phyloP scores from a whole-genome alignment of 2,888 invertebrate genomes.

The Caenorhabditis wallacei region DNA sequence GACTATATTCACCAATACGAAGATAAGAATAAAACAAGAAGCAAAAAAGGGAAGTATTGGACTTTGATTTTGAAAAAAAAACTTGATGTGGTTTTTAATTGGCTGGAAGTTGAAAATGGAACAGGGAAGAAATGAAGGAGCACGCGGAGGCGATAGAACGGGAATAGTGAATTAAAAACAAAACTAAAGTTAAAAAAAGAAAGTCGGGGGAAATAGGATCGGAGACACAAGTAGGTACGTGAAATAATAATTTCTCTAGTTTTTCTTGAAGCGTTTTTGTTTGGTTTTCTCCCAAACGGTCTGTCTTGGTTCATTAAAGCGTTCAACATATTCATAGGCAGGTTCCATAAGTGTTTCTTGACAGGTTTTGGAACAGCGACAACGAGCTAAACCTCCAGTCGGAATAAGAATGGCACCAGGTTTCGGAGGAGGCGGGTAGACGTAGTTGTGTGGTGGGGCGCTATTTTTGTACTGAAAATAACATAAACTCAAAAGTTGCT shows the following conservation, averaged over 20 bases:
- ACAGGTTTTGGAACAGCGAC: conserved; percentile 61
- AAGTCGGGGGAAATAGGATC: no score
- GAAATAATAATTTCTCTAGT: conserved; percentile 21
- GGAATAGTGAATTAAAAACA: no score
- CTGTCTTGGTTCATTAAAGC: conserved; percentile 63
- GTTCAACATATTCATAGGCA: conserved; percentile 61
- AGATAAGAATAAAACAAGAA: conserved; percentile 30
- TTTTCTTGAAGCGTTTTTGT: conserved; percentile 64
- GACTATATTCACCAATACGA: neutral
- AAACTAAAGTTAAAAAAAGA: no score
- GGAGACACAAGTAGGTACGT: neutral
- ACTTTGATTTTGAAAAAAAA: neutral
- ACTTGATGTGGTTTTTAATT: neutral
- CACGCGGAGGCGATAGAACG: conserved; percentile 22
- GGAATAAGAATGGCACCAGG: conserved; percentile 60
- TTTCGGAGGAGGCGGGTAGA: conserved; percentile 62
- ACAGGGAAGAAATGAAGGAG: conserved; percentile 18
- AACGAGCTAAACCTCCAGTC: conserved; percentile 58
- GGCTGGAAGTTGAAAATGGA: neutral
- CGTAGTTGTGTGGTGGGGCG: conserved; percentile 53
- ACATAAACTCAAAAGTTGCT: neutral
- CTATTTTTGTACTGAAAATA: conserved; percentile 45
- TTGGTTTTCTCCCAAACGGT: conserved; percentile 64
- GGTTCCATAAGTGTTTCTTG: conserved; percentile 55
- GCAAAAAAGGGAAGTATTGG: conserved; percentile 16